Conservation (phyloP, 1,140 invertebrate species). For the Medauroidea extradentata region DNA sequence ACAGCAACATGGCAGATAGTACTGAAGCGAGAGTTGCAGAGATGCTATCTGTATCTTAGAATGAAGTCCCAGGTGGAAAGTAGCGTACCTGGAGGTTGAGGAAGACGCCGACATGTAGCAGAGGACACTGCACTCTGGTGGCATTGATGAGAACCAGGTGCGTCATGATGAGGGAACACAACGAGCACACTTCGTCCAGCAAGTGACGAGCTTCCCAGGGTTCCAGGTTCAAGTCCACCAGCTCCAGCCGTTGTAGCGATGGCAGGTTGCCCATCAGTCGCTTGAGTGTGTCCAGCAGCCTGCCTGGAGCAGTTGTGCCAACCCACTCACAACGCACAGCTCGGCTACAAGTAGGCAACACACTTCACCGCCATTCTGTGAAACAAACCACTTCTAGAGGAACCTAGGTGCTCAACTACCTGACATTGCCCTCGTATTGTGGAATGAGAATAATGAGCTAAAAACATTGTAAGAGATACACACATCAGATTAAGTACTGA, state of each 20-base stretch:
- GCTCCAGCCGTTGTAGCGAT: conserved; percentile 58
- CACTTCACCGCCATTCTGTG: too few relatives aligned
- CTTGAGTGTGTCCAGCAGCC: conserved; percentile 62
- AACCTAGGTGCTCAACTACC: too few relatives aligned
- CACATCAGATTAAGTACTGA: too few relatives aligned
- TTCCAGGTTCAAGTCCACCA: conserved; percentile 75
- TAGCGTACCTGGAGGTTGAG: conserved; percentile 64
- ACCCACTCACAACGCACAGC: neutral
- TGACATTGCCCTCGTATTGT: too few relatives aligned
- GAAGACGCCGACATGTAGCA: conserved; percentile 74
- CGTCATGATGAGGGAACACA: conserved; percentile 58
- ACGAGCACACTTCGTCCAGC: conserved; percentile 67
- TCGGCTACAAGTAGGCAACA: neutral
- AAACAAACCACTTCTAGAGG: too few relatives aligned
- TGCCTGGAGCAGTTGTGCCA: conserved; percentile 36
- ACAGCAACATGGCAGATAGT: too few relatives aligned
- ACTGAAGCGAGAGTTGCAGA: too few relatives aligned
- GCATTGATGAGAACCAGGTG: conserved; percentile 69
- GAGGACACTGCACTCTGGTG: conserved; percentile 65
- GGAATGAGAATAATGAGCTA: too few relatives aligned
- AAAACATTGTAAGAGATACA: too few relatives aligned
- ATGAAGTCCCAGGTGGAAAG: too few relatives aligned
- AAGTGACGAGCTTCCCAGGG: conserved; percentile 61
- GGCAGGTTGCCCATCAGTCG: conserved; percentile 64
- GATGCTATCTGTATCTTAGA: too few relatives aligned